A percentile compares a stretch with the other conserved stretches of the same genome.
These are phyloP conservation scores for Thinocorus orbignyianus DNA, from an alignment of 2,113 vertebrate genomes.

Conservation along the genomic window DNA sequence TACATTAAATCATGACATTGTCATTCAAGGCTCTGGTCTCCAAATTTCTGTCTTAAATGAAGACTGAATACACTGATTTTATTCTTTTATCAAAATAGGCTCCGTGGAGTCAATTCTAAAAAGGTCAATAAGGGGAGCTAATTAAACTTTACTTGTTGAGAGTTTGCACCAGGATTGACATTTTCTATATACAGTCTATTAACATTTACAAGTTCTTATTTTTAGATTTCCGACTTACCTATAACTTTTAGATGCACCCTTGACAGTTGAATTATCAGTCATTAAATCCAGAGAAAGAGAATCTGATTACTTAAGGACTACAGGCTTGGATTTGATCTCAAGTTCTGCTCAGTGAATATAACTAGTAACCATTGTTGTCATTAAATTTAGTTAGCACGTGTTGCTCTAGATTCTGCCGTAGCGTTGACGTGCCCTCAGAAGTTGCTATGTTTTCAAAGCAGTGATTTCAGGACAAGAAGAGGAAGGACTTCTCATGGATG, in stretches of 20 bases:
- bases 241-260: constrained; percentile 1
- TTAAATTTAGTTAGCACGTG: neutral
- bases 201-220: constrained; percentile 45
- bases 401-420: accelerated
- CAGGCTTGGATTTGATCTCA: neutral
- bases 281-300: neutral
- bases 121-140: constrained; percentile 40
- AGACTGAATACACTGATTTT: neutral
- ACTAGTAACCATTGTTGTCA: neutral
- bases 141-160: constrained; percentile 36
- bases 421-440: neutral
- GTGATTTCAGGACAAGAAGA: neutral
- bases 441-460: neutral
- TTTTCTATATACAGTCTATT: constrained; percentile 40
- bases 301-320: neutral
- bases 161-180: constrained; percentile 44
- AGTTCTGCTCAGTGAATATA: neutral
- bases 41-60: neutral
- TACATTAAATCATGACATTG: neutral
- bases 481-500: neutral
- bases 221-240: constrained; percentile 15
- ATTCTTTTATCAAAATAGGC: neutral
- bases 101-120: neutral
- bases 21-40: neutral
- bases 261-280: constrained; percentile 15